Evolutionary conservation across 2,113 vertebrate genomes (phyloP).

Genomic region (Ageneiosus marmoratus): DNA sequence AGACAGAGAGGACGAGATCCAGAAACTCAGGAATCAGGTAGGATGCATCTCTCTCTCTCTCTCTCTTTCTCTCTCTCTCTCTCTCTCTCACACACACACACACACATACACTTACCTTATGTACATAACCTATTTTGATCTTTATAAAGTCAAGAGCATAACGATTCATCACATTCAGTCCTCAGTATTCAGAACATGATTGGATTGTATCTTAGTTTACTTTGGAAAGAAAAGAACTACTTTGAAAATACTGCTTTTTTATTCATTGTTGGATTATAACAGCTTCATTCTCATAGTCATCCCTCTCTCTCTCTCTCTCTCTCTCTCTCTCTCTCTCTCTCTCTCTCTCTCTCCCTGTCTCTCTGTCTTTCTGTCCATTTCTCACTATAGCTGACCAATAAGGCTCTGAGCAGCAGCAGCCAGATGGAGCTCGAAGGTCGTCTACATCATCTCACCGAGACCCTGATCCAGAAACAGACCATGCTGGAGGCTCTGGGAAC

Average conservation of each 20-base stretch:
- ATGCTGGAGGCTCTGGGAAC: conserved; percentile 95
- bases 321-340: not conserved
- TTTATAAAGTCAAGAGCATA: not conserved
- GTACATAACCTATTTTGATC: not conserved
- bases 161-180: not conserved
- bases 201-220: not conserved
- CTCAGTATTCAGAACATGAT: not conserved
- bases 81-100: not conserved
- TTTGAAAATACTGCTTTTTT: not conserved
- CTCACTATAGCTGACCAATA: conserved; percentile 84
- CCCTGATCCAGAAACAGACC: conserved; percentile 99
- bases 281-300: not conserved
- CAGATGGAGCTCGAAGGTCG: conserved; percentile 91
- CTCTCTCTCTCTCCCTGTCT: not conserved
- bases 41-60: not conserved
- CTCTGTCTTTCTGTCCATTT: not conserved
- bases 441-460: conserved; percentile 95
- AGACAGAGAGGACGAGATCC: conserved; percentile 96
- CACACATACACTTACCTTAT: not conserved
- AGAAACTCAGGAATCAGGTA: conserved; percentile 97
- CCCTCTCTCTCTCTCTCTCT: not conserved
- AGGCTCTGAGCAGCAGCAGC: conserved; percentile 87
- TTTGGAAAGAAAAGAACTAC: too few relatives aligned
- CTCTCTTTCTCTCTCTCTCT: not conserved
- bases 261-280: not conserved